Evolutionary conservation across 2,113 vertebrate species (phyloP).

Genomic region (Eubucco bourcierii): DNA sequence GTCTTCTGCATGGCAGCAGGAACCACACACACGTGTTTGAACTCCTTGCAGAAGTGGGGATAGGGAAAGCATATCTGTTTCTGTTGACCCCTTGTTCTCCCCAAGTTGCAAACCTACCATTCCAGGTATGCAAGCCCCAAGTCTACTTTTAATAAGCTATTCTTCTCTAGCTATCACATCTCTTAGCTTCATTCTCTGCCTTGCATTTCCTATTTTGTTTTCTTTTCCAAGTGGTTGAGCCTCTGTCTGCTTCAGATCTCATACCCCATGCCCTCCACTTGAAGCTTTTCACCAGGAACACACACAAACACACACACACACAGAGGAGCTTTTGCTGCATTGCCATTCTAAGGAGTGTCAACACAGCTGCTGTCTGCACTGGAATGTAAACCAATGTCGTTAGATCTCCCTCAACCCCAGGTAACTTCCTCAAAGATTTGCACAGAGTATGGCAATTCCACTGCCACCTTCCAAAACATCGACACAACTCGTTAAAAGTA

Average conservation of each 20-base stretch:
- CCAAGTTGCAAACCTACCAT: not conserved
- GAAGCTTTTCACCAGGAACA: conserved; percentile 49
- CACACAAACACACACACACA: not conserved
- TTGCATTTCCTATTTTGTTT: conserved; percentile 41
- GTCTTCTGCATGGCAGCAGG: not conserved
- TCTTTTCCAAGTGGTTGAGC: conserved; percentile 34
- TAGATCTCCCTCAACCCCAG: conserved; percentile 71
- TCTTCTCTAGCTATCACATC: not conserved
- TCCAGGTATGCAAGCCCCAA: not conserved
- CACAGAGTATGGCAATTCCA: not conserved
- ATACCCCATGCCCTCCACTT: not conserved
- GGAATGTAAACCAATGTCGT: conserved; percentile 81
- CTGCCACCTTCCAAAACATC: not conserved
- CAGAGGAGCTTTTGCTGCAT: not conserved
- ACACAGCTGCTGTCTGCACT: conserved; percentile 78
- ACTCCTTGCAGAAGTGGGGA: not conserved
- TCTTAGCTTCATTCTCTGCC: not conserved
- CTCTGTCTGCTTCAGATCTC: conserved; percentile 1
- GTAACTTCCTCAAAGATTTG: conserved; percentile 72
- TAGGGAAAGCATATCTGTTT: rapidly evolving
- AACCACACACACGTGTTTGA: not conserved
- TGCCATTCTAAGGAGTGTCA: conserved; percentile 70
- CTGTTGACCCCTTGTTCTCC: not conserved
- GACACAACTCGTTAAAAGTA: not conserved
- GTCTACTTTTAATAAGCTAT: not conserved